Percentiles rank a stretch among this genome's conserved stretches.
Conservation (phyloP, 2,888 invertebrate species). For the Selenia dentaria region DNA sequence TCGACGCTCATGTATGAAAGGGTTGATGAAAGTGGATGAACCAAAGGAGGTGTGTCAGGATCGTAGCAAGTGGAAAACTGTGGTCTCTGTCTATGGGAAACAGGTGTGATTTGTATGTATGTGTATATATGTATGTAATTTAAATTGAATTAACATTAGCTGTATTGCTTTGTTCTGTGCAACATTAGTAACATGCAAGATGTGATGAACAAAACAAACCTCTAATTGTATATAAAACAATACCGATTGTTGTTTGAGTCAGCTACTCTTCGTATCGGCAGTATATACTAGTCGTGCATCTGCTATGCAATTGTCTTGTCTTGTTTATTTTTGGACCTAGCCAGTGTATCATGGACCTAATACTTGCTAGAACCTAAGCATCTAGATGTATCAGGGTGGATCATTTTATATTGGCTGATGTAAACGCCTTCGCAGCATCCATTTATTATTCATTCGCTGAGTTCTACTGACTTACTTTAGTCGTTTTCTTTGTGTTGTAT, state of each 20-base stretch:
- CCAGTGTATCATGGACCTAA: constrained; percentile 51
- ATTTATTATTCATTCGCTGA: constrained; percentile 62
- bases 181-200: constrained; percentile 14
- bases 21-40: too few relatives aligned
- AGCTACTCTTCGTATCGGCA: constrained; percentile 39
- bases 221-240: constrained; percentile 42
- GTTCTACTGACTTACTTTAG: constrained; percentile 51
- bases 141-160: too few relatives aligned
- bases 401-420: constrained; percentile 60
- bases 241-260: constrained; percentile 47
- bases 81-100: too few relatives aligned
- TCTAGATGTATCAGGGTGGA: constrained; percentile 44
- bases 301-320: constrained; percentile 67
- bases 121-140: too few relatives aligned
- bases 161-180: too few relatives aligned
- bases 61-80: too few relatives aligned
- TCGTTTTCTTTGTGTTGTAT: constrained; percentile 49
- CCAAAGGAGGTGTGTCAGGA: too few relatives aligned
- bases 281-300: constrained; percentile 48
- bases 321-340: constrained; percentile 71
- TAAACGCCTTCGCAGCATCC: constrained; percentile 50
- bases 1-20: too few relatives aligned
- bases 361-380: constrained; percentile 7
- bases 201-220: constrained; percentile 35
- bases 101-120: too few relatives aligned